Evolutionary conservation across 2,888 invertebrate genomes (phyloP), one percentile per base, ranked within the genome.

Genomic region (Spatulosminthurus flaviceps): DNA sequence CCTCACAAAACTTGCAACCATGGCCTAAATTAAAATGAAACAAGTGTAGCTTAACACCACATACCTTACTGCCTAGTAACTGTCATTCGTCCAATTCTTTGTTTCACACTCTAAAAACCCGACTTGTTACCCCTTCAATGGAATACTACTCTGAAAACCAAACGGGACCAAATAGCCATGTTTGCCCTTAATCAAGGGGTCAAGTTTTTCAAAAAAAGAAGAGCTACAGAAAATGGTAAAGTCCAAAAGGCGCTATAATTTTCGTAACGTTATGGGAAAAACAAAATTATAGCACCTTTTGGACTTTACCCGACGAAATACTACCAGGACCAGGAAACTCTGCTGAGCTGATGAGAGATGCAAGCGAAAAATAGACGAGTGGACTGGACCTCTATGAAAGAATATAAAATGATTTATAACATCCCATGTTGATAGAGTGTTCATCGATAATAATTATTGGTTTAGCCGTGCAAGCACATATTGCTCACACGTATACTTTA

Each of bases 1-100:
- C 28, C 70, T 34, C 70, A 70, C 29, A 7, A 29, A 70, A 26
- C 28, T 67, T 16, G 11, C 24, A 70, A 34, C 70, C 26, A 21
- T 26, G 64, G 64, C 26, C 24, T 64, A 22, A 64, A 64, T 64
- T 64, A 64, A 64, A 64, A 22, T 24, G 21, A 24, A 26, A 22
- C 21, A 34, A 34, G 34, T 34, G 34, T 34, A 34, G 9, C 34
- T 7, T 9, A 34, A 60, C 19, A 5, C 19, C 64, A 24, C 22
- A 19, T 21, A 64, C 22, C n/a, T 64, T 24, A 13, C 26, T 22
- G 22, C 64, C 64, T 22, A 24, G 2, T 21, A 24, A 24, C 26
- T 13, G 13, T n/a, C 26, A 21, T 64, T 19, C 13, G 11, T 9
- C 64, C 64, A 9, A 13, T 64, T 64, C 26, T 60, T 64, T 64